Conservation (phyloP, 2,888 invertebrate species). For the Chydorus sphaericus region DNA sequence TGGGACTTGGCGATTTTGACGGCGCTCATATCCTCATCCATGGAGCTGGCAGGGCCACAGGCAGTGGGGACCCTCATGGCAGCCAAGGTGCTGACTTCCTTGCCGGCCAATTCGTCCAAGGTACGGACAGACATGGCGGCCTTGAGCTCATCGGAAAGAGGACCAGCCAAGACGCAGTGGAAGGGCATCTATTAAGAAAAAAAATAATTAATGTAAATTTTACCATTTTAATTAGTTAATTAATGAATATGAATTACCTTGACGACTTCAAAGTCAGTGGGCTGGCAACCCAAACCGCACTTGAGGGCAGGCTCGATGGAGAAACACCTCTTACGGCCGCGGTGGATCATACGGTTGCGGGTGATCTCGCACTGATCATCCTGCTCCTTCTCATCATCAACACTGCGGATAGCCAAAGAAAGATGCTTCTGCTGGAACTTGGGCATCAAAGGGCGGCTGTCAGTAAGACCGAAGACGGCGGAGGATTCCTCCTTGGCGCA, state of each 20-base stretch:
- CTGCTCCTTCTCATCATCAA: not conserved
- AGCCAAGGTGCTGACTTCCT: slow-evolving; percentile 6
- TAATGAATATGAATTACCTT: slow-evolving; percentile 7
- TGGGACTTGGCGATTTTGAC: not conserved
- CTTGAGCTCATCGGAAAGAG: slow-evolving; percentile 11
- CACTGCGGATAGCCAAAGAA: not conserved
- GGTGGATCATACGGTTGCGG: slow-evolving; percentile 11
- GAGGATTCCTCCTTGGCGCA: slow-evolving; percentile 1
- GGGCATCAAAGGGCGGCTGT: not conserved
- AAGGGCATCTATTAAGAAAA: slow-evolving; percentile 8
- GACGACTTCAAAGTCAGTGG: not conserved
- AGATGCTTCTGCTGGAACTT: not conserved
- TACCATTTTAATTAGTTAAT: not conserved
- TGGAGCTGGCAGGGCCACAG: not conserved
- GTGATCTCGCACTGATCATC: slow-evolving; percentile 9
- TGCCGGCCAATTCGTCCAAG: slow-evolving; percentile 13
- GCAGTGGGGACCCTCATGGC: slow-evolving; percentile 10
- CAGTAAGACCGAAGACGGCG: not conserved
- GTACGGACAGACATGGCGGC: slow-evolving; percentile 4
- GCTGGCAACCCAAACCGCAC: slow-evolving; percentile 11
- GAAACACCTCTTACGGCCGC: slow-evolving; percentile 13
- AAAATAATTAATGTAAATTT: not conserved
- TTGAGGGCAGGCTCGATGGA: slow-evolving; percentile 9
- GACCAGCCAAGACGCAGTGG: slow-evolving; percentile 13
- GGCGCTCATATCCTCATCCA: not conserved